Base-by-base conservation (phyloP, 1,140 invertebrate genomes). In the Triops longicaudatus region DNA sequence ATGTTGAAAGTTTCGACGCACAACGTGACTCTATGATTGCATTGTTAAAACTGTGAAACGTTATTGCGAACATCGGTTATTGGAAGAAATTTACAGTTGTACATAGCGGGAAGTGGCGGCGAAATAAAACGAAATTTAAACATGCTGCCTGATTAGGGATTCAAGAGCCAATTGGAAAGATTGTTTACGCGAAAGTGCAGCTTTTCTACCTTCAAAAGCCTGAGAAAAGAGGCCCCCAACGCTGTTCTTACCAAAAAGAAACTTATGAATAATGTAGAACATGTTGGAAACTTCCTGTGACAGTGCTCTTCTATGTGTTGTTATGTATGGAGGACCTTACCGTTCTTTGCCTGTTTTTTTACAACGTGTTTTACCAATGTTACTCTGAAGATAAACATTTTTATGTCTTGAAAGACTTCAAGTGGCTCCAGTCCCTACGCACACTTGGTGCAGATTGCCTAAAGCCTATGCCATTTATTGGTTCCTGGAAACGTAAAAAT, bases 261-360 rank as follows among this genome's bases (percentile, higher is more conserved):
- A 63, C 50, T 63, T 22, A 63, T 63, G 50, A 63, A 63, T 63
- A 63, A 63, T 63, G 50, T 63, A 63, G 14, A 63, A 63, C 50
- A 14, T 63, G 50, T 63, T 14, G n/a, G 50, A 63, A 63, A 63
- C 50, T 63, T 63, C 50, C 50, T 63, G 50, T 63, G 50, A 17
- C 50, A 63, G 50, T 63, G 50, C 50, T 63, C 50, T 63, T 14
- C 31, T 14, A 63, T 63, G 50, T 63, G n/a, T 63, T 63, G 50
- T 22, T 63, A 63, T 63, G 50, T 63, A 63, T 63, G 50, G 50
- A 63, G 22, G 50, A 63, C 50, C 22, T 22, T 17, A n/a, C 17
- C 14, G 2, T 14, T 5, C 50, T 22, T 22, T n/a, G 50, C 50
- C 22, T 6, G 10, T 63, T 22, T 63, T 63, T 63, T 63, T 63